Evolutionary conservation across 2,113 vertebrate genomes (phyloP).

Genomic region (Saguinus imperator): DNA sequence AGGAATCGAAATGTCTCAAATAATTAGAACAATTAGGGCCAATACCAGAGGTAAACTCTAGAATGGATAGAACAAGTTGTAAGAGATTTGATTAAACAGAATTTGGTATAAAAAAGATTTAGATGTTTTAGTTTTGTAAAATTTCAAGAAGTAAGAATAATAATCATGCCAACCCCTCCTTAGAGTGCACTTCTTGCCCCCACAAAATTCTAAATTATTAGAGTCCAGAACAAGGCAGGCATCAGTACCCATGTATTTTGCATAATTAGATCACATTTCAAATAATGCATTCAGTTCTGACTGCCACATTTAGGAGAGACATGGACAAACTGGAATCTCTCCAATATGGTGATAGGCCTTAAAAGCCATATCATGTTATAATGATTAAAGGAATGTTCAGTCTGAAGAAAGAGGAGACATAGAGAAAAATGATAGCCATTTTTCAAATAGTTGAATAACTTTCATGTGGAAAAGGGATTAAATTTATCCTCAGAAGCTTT

Average conservation of each 20-base stretch:
- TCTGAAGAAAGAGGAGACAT: conserved; percentile 62
- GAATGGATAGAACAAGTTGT: no score
- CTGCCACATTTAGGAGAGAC: conserved; percentile 60
- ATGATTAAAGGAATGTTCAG: conserved; percentile 74
- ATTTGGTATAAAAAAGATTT: conserved; percentile 1
- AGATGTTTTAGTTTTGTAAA: conserved; percentile 12
- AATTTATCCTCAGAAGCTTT: conserved; percentile 61
- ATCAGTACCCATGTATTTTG: conserved; percentile 52
- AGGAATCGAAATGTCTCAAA: conserved; percentile 6
- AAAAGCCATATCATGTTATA: conserved; percentile 71
- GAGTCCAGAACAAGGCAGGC: conserved; percentile 41
- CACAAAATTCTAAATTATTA: conserved; percentile 61
- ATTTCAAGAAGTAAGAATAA: conserved; percentile 41
- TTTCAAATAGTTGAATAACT: conserved; percentile 75
- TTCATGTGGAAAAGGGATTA: conserved; percentile 70
- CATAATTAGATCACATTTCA: conserved; percentile 72
- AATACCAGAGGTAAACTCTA: not conserved
- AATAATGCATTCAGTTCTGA: conserved; percentile 62
- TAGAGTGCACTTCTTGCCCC: conserved; percentile 35
- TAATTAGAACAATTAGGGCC: not conserved
- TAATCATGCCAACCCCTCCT: not conserved
- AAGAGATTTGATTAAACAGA: conserved; percentile 23
- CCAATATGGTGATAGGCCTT: conserved; percentile 66
- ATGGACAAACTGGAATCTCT: conserved; percentile 67
- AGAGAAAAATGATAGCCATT: conserved; percentile 72